Conservation (phyloP, 2,113 vertebrate species). For the Dicerorhinus sumatrensis region DNA sequence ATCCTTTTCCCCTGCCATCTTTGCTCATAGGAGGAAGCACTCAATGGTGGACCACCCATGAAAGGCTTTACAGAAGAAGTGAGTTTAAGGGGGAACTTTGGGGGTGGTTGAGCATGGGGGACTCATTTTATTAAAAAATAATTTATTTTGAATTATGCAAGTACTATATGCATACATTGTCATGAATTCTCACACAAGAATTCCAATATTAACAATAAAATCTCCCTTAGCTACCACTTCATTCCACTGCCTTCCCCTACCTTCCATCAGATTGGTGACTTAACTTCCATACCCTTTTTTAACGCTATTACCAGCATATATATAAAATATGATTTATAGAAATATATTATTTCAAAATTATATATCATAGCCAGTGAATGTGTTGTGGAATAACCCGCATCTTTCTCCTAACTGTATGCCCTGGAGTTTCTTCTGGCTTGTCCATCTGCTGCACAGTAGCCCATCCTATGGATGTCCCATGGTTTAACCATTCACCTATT, state of each 20-base stretch:
- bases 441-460: not conserved
- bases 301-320: not conserved
- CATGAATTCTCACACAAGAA: not conserved
- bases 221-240: not conserved
- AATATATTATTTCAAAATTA: not conserved
- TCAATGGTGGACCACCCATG: slow-evolving; percentile 49
- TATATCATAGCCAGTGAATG: not conserved
- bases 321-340: not conserved
- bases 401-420: not conserved
- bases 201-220: not conserved
- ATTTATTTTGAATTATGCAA: not conserved
- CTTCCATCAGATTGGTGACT: not conserved
- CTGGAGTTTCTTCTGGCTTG: not conserved
- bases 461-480: not conserved
- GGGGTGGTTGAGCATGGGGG: not conserved
- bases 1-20: not conserved
- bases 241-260: not conserved
- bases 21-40: not conserved
- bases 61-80: slow-evolving; percentile 39
- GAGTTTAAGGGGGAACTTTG: slow-evolving; percentile 16
- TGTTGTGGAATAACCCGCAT: not conserved
- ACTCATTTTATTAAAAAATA: not conserved
- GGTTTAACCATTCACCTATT: not conserved
- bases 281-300: not conserved
- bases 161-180: not conserved